Percentiles rank a stretch among this genome's conserved stretches.
Evolutionary conservation across 1,140 invertebrate genomes (phyloP).

Genomic region (Aphidius gifuensis): DNA sequence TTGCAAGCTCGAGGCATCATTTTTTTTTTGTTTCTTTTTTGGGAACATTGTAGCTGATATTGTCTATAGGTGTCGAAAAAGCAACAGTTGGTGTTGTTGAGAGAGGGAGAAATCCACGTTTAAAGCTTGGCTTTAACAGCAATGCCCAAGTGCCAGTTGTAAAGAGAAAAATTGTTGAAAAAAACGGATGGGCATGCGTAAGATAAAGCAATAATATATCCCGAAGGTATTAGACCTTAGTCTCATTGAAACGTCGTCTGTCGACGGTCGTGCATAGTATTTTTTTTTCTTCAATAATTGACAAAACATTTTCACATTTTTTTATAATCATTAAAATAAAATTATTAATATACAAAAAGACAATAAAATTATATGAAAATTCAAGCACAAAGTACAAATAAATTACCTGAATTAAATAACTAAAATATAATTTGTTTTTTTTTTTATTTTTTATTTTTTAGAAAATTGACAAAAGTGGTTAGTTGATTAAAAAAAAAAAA

Average conservation of each 20-base stretch:
- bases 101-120: neutral
- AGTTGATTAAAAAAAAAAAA: no score
- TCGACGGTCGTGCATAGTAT: constrained; percentile 29
- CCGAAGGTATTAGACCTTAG: constrained; percentile 28
- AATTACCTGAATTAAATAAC: no score
- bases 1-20: no score
- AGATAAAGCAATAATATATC: constrained; percentile 35
- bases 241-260: constrained; percentile 39
- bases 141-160: neutral
- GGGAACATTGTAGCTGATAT: no score
- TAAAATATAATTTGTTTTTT: neutral
- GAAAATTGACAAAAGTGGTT: neutral
- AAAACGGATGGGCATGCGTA: constrained; percentile 39
- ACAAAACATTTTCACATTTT: neutral
- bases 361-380: no score
- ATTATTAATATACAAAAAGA: constrained; percentile 1
- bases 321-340: neutral
- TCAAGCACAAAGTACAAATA: no score
- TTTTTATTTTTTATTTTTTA: neutral
- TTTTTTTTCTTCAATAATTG: neutral
- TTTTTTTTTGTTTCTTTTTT: no score
- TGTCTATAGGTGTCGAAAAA: neutral
- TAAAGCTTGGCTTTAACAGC: constrained; percentile 4
- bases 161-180: constrained; percentile 1
- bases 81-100: constrained; percentile 1